Percentiles rank a stretch among this genome's conserved stretches.
phyloP scores from a whole-genome alignment of 2,113 vertebrate species.

The Gymnobelideus leadbeateri region DNA sequence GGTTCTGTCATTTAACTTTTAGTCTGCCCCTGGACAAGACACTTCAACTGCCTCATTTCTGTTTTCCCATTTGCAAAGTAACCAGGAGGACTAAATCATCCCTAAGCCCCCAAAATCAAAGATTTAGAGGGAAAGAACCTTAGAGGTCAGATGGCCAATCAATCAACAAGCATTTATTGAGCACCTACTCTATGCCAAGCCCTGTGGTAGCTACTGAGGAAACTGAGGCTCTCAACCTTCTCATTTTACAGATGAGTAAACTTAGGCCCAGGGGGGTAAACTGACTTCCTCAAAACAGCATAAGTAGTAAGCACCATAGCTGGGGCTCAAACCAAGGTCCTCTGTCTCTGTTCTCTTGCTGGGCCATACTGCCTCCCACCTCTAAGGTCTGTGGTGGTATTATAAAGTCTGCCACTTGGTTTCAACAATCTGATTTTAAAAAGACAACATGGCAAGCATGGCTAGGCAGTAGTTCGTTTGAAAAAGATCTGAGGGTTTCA shows the following conservation, averaged over 20 bases:
- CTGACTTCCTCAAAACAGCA: neutral
- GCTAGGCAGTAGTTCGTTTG: neutral
- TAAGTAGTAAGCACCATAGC: neutral
- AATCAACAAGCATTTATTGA: neutral
- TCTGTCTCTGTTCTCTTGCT: neutral
- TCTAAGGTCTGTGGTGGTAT: neutral
- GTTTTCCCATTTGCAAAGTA: neutral
- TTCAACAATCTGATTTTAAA: neutral
- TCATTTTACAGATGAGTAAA: neutral
- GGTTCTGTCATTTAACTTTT: neutral
- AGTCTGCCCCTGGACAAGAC: neutral
- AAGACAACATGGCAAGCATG: neutral
- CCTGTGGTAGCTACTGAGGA: neutral
- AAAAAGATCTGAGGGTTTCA: neutral
- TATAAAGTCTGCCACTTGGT: neutral
- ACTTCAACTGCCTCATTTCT: neutral
- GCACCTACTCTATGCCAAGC: neutral
- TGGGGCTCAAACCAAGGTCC: neutral
- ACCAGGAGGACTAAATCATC: neutral
- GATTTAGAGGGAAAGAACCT: neutral
- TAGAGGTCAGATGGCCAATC: neutral
- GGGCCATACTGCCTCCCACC: too few relatives aligned
- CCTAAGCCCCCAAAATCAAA: neutral
- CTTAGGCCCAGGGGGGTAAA: neutral
- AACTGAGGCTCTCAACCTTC: neutral